Conservation (phyloP, 2,888 invertebrate species). For the Clostera curtula region DNA sequence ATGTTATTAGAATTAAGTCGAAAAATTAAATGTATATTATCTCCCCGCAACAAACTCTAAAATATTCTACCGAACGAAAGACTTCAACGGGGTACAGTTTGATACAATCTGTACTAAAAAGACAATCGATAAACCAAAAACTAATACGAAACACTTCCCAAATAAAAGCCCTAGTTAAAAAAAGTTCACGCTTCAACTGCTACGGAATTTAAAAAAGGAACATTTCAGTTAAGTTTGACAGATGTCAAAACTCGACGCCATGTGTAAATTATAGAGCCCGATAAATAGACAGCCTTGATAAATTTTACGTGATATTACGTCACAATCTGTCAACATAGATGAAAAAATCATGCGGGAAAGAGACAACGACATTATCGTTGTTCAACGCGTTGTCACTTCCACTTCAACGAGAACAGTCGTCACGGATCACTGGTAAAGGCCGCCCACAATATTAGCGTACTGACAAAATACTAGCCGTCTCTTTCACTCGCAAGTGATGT, state of each 20-base stretch:
- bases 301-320: constrained; percentile 43
- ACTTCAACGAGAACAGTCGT: constrained; percentile 62
- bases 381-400: constrained; percentile 45
- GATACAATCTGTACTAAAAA: background rate
- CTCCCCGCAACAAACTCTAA: no score
- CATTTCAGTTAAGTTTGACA: constrained; percentile 9
- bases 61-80: constrained; percentile 24
- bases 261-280: constrained; percentile 30
- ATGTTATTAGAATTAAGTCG: no score
- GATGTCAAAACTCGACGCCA: constrained; percentile 20
- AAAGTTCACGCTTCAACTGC: no score
- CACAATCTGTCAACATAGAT: constrained; percentile 49
- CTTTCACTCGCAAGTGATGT: constrained; percentile 27
- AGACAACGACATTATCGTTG: constrained; percentile 36
- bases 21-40: no score
- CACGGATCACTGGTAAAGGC: constrained; percentile 61
- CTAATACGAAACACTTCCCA: no score
- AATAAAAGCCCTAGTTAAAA: no score
- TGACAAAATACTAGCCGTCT: constrained; percentile 35
- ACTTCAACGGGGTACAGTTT: constrained; percentile 31
- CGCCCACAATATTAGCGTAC: constrained; percentile 47
- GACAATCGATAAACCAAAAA: no score
- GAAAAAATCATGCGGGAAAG: constrained; percentile 49
- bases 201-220: background rate
- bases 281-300: constrained; percentile 40